Base-by-base conservation (phyloP, 2,113 vertebrate species). In the Gallinago undulata region DNA sequence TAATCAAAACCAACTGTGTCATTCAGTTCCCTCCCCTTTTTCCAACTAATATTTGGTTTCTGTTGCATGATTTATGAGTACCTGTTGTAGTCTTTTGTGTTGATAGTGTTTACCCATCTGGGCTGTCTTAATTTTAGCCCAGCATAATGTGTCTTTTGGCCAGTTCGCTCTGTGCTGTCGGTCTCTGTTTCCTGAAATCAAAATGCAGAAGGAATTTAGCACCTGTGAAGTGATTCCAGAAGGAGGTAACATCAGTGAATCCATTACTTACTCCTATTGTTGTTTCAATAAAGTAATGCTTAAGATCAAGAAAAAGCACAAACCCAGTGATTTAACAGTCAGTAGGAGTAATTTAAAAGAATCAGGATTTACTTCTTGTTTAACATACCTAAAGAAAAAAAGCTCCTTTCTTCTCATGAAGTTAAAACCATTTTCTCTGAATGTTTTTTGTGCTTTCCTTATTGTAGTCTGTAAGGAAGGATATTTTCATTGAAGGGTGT, bases 41-140 rank as follows among this genome's bases (percentile, higher is more conserved):
- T 92, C 73, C 64, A 91, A 78, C 63, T 33, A 75, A 74, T 95
- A 81, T 63, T 84, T 84, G 17, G 56, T 94, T 96, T 95, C 87
- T 94, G 39, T 82, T 91, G 77, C 60, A 84, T 95, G 94, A 96
- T 96, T 96, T 96, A 95, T 97, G 95, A 97, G 74, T 94, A 94
- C 91, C 87, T 97, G 74, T 95, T 96, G 78, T 82, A 87, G 67
- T 89, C 91, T 93, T 97, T 91, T 75, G 69, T 94, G 86, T 92
- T 91, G 87, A 87, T 79, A 82, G 28, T 96, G 93, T 96, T 94
- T 95, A 87, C 74, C 73, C 89, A 95, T 96, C 93, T 96, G 87
- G 87, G 39, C 84, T 92, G 81, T 91, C 95, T 96, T 91, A 96
- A 84, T 94, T 96, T 95, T 93, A 94, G 80, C 62, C 66, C 70